Evolutionary conservation across 2,797 vertebrate species (phyloP).

Genomic region (Parauchenoglanis punctatus): DNA sequence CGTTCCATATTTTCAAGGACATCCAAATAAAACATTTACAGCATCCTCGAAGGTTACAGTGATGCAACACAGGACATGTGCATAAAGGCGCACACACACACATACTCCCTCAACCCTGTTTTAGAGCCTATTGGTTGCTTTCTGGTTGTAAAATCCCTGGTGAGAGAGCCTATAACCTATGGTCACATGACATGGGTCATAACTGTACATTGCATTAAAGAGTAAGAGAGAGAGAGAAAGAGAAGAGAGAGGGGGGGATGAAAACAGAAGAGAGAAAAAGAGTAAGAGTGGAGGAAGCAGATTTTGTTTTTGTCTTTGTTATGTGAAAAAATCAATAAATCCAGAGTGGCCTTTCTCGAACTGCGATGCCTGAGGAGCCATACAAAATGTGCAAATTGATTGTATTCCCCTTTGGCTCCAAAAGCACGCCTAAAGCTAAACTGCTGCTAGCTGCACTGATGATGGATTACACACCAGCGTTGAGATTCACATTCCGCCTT

Average conservation of each 20-base stretch:
- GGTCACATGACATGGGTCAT: constrained; percentile 15
- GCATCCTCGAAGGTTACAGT: not conserved
- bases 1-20: constrained; percentile 12
- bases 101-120: not conserved
- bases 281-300: not conserved
- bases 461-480: constrained; percentile 3
- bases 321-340: constrained; percentile 29
- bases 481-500: constrained; percentile 18
- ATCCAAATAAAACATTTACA: not conserved
- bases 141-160: not conserved
- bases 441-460: not conserved
- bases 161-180: not conserved
- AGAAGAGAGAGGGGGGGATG: not conserved
- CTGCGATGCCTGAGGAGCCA: constrained; percentile 22
- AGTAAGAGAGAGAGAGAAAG: not conserved
- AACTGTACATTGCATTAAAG: not conserved
- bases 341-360: constrained; percentile 35
- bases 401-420: constrained; percentile 38
- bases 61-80: not conserved
- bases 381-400: constrained; percentile 50
- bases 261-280: not conserved
- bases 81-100: not conserved
- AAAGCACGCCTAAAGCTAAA: constrained; percentile 36
- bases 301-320: not conserved
- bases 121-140: not conserved